Evolutionary conservation across 2,113 vertebrate genomes (phyloP).

Genomic region (Guaruba guarouba): DNA sequence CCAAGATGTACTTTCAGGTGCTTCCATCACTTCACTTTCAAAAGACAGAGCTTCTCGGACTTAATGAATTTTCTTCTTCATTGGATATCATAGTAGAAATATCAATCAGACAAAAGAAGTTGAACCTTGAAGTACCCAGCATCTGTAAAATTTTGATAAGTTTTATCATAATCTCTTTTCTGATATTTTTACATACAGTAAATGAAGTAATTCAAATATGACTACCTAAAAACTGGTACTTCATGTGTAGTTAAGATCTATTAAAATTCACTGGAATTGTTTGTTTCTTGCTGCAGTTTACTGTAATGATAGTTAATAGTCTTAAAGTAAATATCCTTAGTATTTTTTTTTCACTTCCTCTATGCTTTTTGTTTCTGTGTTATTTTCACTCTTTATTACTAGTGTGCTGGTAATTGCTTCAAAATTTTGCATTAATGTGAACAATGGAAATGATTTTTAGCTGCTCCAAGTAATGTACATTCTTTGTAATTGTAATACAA

Average conservation of each 20-base stretch:
- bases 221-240: not conserved
- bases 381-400: not conserved
- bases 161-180: not conserved
- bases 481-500: not conserved
- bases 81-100: not conserved
- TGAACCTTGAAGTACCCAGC: not conserved
- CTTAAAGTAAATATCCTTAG: not conserved
- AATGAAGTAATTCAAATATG: not conserved
- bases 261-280: not conserved
- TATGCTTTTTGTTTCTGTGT: not conserved
- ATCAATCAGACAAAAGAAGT: not conserved
- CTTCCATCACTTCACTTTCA: not conserved
- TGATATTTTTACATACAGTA: not conserved
- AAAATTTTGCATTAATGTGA: not conserved
- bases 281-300: not conserved
- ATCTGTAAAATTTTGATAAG: not conserved
- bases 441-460: not conserved
- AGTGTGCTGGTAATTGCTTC: not conserved
- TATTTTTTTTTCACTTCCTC: not conserved
- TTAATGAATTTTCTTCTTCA: not conserved
- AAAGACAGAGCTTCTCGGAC: not conserved
- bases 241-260: not conserved
- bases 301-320: not conserved
- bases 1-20: not conserved
- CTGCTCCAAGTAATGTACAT: not conserved